These are phyloP conservation scores for Glaucomys volans DNA, from an alignment of 2,113 vertebrate genomes.

Conservation along the genomic window DNA sequence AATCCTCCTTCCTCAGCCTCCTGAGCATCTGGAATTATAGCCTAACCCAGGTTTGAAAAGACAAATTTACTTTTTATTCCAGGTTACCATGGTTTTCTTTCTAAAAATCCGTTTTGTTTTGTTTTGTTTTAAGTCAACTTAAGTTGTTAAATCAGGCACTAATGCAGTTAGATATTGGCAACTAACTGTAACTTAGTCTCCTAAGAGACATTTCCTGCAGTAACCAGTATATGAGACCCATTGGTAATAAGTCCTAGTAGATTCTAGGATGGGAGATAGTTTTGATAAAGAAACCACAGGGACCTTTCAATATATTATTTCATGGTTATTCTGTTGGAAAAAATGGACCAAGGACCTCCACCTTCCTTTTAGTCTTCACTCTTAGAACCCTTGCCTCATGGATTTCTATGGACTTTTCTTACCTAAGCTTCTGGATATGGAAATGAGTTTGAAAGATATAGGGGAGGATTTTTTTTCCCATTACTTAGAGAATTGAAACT, in stretches of 20 bases:
- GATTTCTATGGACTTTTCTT: not conserved
- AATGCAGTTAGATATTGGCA: not conserved
- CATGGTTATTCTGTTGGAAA: constrained; percentile 18
- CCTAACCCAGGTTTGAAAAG: not conserved
- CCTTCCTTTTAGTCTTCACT: not conserved
- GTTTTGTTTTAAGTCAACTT: not conserved
- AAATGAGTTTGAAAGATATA: not conserved
- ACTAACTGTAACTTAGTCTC: not conserved
- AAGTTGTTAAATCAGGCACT: constrained; percentile 52
- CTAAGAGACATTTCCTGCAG: not conserved
- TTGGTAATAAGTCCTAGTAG: not conserved
- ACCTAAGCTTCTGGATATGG: not conserved
- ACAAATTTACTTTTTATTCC: constrained; percentile 45
- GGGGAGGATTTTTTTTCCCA: constrained; percentile 22
- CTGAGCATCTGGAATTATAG: not conserved
- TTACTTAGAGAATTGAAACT: constrained; percentile 41
- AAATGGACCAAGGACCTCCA: not conserved
- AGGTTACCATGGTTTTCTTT: constrained; percentile 30
- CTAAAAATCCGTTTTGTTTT: not conserved
- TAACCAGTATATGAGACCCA: not conserved
- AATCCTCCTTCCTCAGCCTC: not conserved
- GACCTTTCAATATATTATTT: constrained; percentile 46
- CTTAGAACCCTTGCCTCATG: not conserved
- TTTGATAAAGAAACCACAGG: constrained; percentile 1
- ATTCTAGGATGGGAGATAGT: not conserved